phyloP scores from a whole-genome alignment of 2,113 vertebrate species.

The Athene noctua region DNA sequence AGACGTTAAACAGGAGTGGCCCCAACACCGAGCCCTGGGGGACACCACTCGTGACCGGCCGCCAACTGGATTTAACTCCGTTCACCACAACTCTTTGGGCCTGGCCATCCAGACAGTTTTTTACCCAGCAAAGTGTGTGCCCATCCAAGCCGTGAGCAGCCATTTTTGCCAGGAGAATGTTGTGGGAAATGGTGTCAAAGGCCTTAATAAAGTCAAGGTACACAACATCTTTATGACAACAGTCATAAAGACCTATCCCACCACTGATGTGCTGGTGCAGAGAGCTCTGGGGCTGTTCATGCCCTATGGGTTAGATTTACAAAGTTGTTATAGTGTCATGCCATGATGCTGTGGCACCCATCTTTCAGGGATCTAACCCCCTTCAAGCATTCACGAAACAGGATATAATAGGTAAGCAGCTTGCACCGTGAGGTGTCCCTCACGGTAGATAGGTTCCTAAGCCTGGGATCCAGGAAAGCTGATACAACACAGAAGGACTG shows the following conservation, averaged over 20 bases:
- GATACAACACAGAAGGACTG: background rate
- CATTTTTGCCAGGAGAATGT: too few relatives aligned
- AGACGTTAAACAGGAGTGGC: too few relatives aligned
- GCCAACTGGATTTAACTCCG: too few relatives aligned
- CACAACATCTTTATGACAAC: too few relatives aligned
- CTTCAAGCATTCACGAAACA: background rate
- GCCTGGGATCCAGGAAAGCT: background rate
- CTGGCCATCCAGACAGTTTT: too few relatives aligned
- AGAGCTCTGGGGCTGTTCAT: accelerated
- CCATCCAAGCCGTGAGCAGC: too few relatives aligned
- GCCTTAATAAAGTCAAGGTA: too few relatives aligned
- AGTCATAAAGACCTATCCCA: background rate
- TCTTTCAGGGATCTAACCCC: background rate
- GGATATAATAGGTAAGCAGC: background rate
- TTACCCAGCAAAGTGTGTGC: too few relatives aligned
- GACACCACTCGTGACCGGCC: too few relatives aligned
- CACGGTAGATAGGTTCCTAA: background rate
- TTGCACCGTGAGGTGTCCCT: background rate
- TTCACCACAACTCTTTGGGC: too few relatives aligned
- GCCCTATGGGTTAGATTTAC: background rate
- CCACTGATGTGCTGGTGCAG: background rate
- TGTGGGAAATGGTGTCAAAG: too few relatives aligned
- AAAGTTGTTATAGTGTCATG: background rate
- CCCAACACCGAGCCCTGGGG: too few relatives aligned
- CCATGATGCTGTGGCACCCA: background rate